Evolutionary conservation across 2,113 vertebrate species (phyloP), one percentile per base, ranked within the genome.

Genomic region (Proterorhinus semilunaris): DNA sequence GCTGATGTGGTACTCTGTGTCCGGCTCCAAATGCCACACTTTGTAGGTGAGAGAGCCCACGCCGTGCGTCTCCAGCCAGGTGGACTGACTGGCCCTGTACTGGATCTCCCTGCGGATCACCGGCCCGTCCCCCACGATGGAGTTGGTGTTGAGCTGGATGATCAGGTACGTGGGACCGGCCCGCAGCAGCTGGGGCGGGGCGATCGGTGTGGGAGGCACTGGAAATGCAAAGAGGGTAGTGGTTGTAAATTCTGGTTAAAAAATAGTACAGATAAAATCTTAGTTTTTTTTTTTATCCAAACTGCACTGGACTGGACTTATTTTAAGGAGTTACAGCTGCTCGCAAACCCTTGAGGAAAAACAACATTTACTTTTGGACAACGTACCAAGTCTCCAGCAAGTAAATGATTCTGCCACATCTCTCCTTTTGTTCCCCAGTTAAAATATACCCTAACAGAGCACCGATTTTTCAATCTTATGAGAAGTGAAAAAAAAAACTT

Each of bases 121-220:
- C 0, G 97, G 97, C 15, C 97, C 97, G 0, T 99, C 96, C 0
- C 96, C 97, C 0, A 94, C 94, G 62, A 98, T 97, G 81, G 95
- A 95, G 90, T 98, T 96, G 72, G 96, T 96, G 88, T 99, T 99
- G 71, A 98, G 95, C 82, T 98, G 95, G 81, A 99, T 95, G 84
- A 98, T 96, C 81, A 98, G 92, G 87, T 98, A 99, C 52, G 97
- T 99, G 68, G 97, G 93, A 10, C 96, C 97, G 0, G 96, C 95
- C 5, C 95, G 92, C 43, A 99, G 90, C 69, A 98, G 93, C 90
- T 98, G 96, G 0, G 96, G 97, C 0, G 97, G 96, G 0, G 97
- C 96, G 0, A 96, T 95, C 10, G 97, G 97, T 0, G 96, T 95
- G 0, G 96, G 96, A 7, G 97, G 96, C 75, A 97, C 97, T 98